A percentile compares a stretch with the other conserved stretches of the same genome.
Evolutionary conservation across 1,140 invertebrate genomes (phyloP).

Genomic region (Leptinotarsa texana): DNA sequence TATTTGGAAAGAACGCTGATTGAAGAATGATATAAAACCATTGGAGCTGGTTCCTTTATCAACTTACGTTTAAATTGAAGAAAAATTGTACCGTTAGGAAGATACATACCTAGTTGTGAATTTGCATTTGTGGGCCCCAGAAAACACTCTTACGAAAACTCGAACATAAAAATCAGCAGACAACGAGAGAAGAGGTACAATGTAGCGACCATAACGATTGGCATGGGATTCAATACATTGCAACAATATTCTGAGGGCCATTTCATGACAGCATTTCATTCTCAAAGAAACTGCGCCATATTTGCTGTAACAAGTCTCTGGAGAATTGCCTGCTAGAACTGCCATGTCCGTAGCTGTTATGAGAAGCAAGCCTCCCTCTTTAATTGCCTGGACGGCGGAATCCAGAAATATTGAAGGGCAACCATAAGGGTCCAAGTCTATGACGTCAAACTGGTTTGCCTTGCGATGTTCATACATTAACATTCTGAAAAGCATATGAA

Average conservation of each 20-base stretch:
- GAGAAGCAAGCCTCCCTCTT: slow-evolving; percentile 82
- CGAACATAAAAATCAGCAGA: slow-evolving; percentile 98
- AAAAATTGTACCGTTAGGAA: background rate
- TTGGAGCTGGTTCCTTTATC: background rate
- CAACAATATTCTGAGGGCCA: slow-evolving; percentile 90
- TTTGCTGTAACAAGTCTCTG: slow-evolving; percentile 90
- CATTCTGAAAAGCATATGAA: slow-evolving; percentile 63
- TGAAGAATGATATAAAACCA: slow-evolving; percentile 3
- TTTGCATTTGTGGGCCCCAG: slow-evolving; percentile 83
- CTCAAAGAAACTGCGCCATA: slow-evolving; percentile 91
- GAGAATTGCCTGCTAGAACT: slow-evolving; percentile 91
- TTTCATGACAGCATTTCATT: slow-evolving; percentile 92
- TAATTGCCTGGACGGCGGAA: slow-evolving; percentile 80
- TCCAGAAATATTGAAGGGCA: slow-evolving; percentile 93
- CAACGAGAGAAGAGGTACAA: slow-evolving; percentile 86
- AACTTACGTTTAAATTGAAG: background rate
- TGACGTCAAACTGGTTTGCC: slow-evolving; percentile 78
- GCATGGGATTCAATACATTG: slow-evolving; percentile 90
- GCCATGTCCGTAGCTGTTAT: slow-evolving; percentile 99
- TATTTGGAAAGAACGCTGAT: background rate
- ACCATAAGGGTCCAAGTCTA: slow-evolving; percentile 98
- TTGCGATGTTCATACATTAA: slow-evolving; percentile 81
- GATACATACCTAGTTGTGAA: slow-evolving; percentile 69
- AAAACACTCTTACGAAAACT: slow-evolving; percentile 86
- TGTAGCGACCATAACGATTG: slow-evolving; percentile 90